Conservation (phyloP, 2,113 vertebrate genomes). For the Halcyon malimbica region DNA sequence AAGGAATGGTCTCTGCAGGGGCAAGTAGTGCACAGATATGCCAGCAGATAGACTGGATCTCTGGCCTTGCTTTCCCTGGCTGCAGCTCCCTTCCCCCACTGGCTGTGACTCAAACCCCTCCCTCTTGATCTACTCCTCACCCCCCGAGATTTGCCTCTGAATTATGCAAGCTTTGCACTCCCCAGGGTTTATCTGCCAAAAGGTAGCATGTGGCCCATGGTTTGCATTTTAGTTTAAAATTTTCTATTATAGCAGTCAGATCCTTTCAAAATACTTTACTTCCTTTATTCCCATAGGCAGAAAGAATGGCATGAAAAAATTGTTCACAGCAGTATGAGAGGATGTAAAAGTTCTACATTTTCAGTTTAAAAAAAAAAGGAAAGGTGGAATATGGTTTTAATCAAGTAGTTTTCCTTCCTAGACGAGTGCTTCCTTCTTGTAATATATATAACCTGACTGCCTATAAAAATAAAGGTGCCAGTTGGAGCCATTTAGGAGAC, state of each 20-base stretch:
- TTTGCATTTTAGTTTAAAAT: slow-evolving; percentile 63
- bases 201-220: slow-evolving; percentile 68
- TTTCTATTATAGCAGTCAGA: slow-evolving; percentile 60
- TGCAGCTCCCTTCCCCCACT: slow-evolving; percentile 38
- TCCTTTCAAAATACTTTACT: slow-evolving; percentile 63
- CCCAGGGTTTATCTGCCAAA: slow-evolving; percentile 62
- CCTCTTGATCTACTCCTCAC: slow-evolving; percentile 25
- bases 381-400: slow-evolving; percentile 70
- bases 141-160: slow-evolving; percentile 49
- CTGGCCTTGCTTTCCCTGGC: background rate
- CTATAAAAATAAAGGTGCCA: slow-evolving; percentile 72
- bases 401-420: slow-evolving; percentile 69
- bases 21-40: background rate
- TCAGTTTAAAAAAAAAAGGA: slow-evolving; percentile 10
- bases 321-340: slow-evolving; percentile 60
- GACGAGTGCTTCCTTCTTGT: slow-evolving; percentile 65
- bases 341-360: slow-evolving; percentile 61
- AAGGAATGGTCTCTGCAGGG: background rate
- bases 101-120: background rate
- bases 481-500: slow-evolving; percentile 59
- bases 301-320: slow-evolving; percentile 64
- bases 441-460: slow-evolving; percentile 72
- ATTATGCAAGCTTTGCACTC: slow-evolving; percentile 60
- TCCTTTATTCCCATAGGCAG: slow-evolving; percentile 67
- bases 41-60: background rate